A percentile compares a stretch with the other conserved stretches of the same genome.
Conservation (phyloP, 1,140 invertebrate genomes). For the Pantala flavescens region DNA sequence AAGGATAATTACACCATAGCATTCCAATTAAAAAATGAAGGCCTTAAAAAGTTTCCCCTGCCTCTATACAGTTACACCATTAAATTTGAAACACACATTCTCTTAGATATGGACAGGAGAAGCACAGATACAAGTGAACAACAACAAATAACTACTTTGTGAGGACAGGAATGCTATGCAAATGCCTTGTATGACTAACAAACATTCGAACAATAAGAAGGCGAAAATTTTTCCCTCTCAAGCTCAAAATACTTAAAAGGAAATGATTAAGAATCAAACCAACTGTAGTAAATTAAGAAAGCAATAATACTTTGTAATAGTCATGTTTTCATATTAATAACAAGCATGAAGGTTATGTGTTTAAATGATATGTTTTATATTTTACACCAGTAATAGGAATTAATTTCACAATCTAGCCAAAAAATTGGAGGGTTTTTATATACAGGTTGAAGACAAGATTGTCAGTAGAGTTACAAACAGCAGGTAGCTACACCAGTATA, state of each 20-base stretch:
- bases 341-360: neutral
- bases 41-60: neutral
- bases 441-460: slow-evolving; percentile 9
- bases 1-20: neutral
- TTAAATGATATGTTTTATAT: slow-evolving; percentile 9
- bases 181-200: neutral
- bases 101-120: neutral
- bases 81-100: neutral
- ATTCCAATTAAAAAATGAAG: neutral
- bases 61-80: neutral
- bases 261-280: neutral
- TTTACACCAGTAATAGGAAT: slow-evolving; percentile 8
- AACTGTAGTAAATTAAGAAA: neutral
- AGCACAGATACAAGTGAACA: neutral
- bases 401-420: slow-evolving; percentile 10
- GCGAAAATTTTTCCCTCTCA: neutral
- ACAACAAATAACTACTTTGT: neutral
- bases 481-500: slow-evolving; percentile 16
- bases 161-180: neutral
- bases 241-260: neutral
- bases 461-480: slow-evolving; percentile 13
- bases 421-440: neutral
- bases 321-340: slow-evolving; percentile 8
- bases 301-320: neutral
- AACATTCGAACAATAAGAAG: neutral